A percentile compares a stretch with the other conserved stretches of the same genome.
These are phyloP conservation scores for Acanthopleura granulata DNA, from an alignment of 2,888 invertebrate species.

Conservation along the genomic window DNA sequence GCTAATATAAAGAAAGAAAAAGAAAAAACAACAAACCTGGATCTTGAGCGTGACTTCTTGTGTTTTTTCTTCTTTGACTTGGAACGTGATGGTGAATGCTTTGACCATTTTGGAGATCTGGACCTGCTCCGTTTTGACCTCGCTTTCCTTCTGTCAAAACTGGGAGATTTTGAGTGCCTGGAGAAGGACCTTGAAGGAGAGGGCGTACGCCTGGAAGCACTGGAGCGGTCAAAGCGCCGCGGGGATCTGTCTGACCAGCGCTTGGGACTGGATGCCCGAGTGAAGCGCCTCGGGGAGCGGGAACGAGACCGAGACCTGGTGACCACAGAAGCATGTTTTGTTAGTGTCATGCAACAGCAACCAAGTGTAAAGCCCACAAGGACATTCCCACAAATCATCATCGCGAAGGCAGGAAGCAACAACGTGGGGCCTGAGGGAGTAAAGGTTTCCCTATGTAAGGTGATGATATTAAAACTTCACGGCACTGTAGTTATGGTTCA, in stretches of 20 bases:
- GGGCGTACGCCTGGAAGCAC: neutral
- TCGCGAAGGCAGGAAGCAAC: too few species aligned
- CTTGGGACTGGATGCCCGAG: neutral
- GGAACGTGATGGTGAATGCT: constrained; percentile 8
- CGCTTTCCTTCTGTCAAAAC: neutral
- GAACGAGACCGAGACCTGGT: neutral
- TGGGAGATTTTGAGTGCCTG: neutral
- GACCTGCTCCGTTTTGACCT: neutral
- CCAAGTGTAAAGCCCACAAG: too few species aligned
- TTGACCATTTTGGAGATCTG: neutral
- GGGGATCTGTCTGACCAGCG: neutral
- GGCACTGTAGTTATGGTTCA: too few species aligned
- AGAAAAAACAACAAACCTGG: constrained; percentile 5
- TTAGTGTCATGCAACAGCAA: too few species aligned
- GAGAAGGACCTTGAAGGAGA: neutral
- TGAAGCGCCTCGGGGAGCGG: neutral
- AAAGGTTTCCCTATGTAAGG: too few species aligned
- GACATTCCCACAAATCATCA: too few species aligned
- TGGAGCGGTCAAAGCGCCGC: neutral
- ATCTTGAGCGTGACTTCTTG: constrained; percentile 1
- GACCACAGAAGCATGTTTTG: too few species aligned
- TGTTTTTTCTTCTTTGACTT: constrained; percentile 17
- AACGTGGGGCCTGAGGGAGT: too few species aligned
- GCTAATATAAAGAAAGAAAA: too few species aligned
- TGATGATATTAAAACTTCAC: too few species aligned